Percentiles rank a stretch among this genome's conserved stretches.
phyloP scores from a whole-genome alignment of 2,113 vertebrate species.

The Chiloscyllium plagiosum region DNA sequence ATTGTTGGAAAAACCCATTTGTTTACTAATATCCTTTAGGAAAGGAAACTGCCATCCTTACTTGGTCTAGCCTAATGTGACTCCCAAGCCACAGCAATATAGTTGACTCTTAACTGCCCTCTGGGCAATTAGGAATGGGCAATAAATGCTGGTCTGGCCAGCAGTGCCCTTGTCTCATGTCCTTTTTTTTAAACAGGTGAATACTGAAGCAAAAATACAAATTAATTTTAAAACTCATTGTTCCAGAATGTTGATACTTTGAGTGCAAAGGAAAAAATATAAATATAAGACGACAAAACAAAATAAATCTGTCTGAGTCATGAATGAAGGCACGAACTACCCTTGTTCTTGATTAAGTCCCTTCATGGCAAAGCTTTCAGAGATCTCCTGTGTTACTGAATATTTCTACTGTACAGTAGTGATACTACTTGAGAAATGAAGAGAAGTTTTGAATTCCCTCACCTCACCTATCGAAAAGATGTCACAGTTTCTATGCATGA shows the following conservation, averaged over 20 bases:
- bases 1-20: too few species aligned
- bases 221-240: not conserved
- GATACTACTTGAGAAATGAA: not conserved
- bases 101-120: too few species aligned
- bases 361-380: not conserved
- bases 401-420: not conserved
- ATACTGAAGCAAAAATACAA: not conserved
- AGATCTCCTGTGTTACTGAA: not conserved
- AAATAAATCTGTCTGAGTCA: not conserved
- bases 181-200: too few species aligned
- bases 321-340: not conserved
- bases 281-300: not conserved
- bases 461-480: not conserved
- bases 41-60: too few species aligned
- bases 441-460: not conserved
- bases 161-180: too few species aligned
- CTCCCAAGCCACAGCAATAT: too few species aligned
- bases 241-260: not conserved
- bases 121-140: too few species aligned
- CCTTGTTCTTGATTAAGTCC: not conserved
- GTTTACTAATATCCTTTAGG: too few species aligned
- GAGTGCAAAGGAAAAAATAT: not conserved
- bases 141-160: too few species aligned
- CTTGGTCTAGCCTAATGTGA: too few species aligned
- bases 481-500: not conserved